Percentiles rank a stretch among this genome's conserved stretches.
phyloP scores from a whole-genome alignment of 2,888 invertebrate species.

The Erebia aethiops region DNA sequence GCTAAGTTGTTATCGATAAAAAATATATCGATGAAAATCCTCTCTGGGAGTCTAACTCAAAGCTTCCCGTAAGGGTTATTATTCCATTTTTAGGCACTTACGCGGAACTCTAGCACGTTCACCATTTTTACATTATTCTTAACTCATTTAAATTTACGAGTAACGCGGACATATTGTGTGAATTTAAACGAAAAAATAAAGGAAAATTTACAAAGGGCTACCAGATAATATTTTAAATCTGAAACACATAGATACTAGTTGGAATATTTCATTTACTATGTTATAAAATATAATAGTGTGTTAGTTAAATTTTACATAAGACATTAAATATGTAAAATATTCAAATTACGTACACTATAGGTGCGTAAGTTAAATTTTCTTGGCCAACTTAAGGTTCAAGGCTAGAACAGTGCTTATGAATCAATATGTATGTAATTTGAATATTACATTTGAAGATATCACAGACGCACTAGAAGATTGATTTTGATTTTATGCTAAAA shows the following conservation, averaged over 20 bases:
- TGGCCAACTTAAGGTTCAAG: constrained; percentile 9
- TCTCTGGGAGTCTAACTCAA: background rate
- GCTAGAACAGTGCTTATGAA: constrained; percentile 1
- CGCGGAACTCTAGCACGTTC: constrained; percentile 10
- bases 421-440: constrained; percentile 4
- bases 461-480: background rate
- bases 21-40: background rate
- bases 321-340: background rate
- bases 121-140: constrained; percentile 28
- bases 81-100: background rate
- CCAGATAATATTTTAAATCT: background rate
- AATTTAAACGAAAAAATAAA: constrained; percentile 7
- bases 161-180: constrained; percentile 23
- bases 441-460: background rate
- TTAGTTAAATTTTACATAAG: background rate
- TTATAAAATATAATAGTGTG: background rate
- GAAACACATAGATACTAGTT: background rate
- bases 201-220: constrained; percentile 22
- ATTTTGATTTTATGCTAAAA: background rate
- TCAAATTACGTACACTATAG: background rate
- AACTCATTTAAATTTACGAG: constrained; percentile 28
- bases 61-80: background rate
- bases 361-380: constrained; percentile 4
- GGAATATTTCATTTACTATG: background rate
- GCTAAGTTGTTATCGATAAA: background rate